phyloP scores from a whole-genome alignment of 2,888 invertebrate genomes.

The Scaeva pyrastri region DNA sequence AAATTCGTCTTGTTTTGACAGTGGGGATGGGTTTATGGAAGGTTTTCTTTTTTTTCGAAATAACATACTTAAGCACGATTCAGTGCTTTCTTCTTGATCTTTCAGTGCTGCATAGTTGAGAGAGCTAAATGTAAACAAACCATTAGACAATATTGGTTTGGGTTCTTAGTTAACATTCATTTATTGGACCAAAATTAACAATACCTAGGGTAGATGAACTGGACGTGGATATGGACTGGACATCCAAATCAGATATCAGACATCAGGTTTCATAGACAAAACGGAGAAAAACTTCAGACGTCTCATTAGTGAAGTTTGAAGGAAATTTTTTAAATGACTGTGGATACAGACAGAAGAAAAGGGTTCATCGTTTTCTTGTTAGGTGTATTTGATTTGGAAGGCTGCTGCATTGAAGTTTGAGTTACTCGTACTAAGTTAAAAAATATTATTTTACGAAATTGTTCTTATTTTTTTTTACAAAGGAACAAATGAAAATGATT shows the following conservation, averaged over 20 bases:
- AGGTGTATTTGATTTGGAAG: too few species aligned
- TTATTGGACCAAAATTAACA: conserved; percentile 14
- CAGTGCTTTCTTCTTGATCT: conserved; percentile 6
- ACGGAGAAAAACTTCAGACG: conserved; percentile 60
- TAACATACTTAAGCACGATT: conserved; percentile 69
- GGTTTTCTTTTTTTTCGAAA: conserved; percentile 25
- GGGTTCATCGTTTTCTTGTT: conserved; percentile 24
- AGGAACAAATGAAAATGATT: too few species aligned
- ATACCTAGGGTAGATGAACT: conserved; percentile 32
- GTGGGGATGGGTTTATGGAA: conserved; percentile 15
- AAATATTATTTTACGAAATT: too few species aligned
- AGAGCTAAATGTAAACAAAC: conserved; percentile 49
- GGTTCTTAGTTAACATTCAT: conserved; percentile 27
- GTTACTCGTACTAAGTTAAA: too few species aligned
- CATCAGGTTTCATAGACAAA: conserved; percentile 48
- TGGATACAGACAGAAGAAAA: not conserved
- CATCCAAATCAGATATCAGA: too few species aligned
- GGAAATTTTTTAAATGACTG: conserved; percentile 46
- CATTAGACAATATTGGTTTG: conserved; percentile 50
- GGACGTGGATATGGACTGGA: conserved; percentile 49
- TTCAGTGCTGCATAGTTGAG: not conserved
- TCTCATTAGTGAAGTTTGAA: conserved; percentile 72
- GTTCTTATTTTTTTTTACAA: too few species aligned
- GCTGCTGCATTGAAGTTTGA: too few species aligned
- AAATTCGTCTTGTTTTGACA: conserved; percentile 35